Conservation (phyloP, 2,888 invertebrate species). For the Ptychoptera contaminata region DNA sequence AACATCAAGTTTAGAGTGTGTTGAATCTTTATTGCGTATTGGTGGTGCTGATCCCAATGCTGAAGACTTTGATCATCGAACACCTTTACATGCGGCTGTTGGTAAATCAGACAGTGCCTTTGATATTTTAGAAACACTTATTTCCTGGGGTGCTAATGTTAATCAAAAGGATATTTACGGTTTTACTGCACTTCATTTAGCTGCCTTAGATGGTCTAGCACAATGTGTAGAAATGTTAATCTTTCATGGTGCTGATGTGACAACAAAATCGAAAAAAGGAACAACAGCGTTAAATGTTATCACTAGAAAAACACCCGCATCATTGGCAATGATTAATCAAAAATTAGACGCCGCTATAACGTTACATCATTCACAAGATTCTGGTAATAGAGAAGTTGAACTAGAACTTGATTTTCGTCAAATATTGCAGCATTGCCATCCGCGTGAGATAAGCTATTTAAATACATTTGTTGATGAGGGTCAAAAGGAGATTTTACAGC, state of each 20-base stretch:
- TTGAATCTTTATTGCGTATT: constrained; percentile 56
- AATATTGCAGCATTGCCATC: constrained; percentile 66
- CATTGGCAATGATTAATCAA: constrained; percentile 65
- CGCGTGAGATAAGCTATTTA: constrained; percentile 70
- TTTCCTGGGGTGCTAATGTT: constrained; percentile 66
- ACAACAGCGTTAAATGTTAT: constrained; percentile 75
- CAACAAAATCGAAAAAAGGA: constrained; percentile 72
- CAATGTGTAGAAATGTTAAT: constrained; percentile 74
- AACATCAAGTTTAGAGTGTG: constrained; percentile 64
- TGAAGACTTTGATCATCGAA: constrained; percentile 65
- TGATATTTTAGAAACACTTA: constrained; percentile 61
- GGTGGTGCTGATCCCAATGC: constrained; percentile 64
- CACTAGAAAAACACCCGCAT: constrained; percentile 72
- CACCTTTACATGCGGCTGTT: constrained; percentile 68
- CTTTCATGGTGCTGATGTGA: constrained; percentile 76
- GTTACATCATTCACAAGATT: constrained; percentile 59
- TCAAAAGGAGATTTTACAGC: constrained; percentile 71
- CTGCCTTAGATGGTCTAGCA: constrained; percentile 69
- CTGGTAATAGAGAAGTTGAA: constrained; percentile 64
- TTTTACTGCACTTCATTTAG: constrained; percentile 71
- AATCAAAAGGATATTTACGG: constrained; percentile 76
- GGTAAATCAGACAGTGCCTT: constrained; percentile 69
- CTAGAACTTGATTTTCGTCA: constrained; percentile 68
- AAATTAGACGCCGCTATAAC: constrained; percentile 69
- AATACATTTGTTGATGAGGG: constrained; percentile 80